Evolutionary conservation across 2,797 vertebrate genomes (phyloP).

Genomic region (Enteromius mattozi): DNA sequence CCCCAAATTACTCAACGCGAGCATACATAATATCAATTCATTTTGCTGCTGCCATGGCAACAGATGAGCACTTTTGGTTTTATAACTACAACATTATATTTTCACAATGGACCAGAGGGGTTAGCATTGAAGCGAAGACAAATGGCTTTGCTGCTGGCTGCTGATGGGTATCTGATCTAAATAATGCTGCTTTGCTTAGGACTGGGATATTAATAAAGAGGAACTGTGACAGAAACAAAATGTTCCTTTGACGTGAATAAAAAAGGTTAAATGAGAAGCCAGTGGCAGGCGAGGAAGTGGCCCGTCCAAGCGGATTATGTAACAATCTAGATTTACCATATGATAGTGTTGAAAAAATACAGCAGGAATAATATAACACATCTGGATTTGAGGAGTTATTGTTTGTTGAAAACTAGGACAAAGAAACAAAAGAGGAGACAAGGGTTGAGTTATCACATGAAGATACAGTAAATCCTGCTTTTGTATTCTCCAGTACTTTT

Average conservation of each 20-base stretch:
- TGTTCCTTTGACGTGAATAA: slow-evolving; percentile 21
- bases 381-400: slow-evolving; percentile 33
- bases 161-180: slow-evolving; percentile 56
- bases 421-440: neutral
- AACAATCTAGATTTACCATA: slow-evolving; percentile 40
- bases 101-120: neutral
- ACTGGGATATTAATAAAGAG: slow-evolving; percentile 49
- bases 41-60: slow-evolving; percentile 13
- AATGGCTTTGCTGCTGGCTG: slow-evolving; percentile 30
- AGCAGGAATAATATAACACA: neutral
- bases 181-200: slow-evolving; percentile 31
- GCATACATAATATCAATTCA: neutral
- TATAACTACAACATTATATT: neutral
- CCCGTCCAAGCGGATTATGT: slow-evolving; percentile 28
- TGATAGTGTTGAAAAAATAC: slow-evolving; percentile 26
- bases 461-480: neutral
- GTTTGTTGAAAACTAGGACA: slow-evolving; percentile 14
- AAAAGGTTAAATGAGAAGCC: slow-evolving; percentile 28
- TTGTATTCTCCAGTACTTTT: neutral
- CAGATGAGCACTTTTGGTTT: slow-evolving; percentile 11
- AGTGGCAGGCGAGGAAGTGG: neutral
- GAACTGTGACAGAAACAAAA: slow-evolving; percentile 31
- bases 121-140: slow-evolving; percentile 37
- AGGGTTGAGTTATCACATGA: neutral
- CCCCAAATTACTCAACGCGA: neutral